phyloP scores from a whole-genome alignment of 2,113 vertebrate species.

The Meleagris gallopavo region DNA sequence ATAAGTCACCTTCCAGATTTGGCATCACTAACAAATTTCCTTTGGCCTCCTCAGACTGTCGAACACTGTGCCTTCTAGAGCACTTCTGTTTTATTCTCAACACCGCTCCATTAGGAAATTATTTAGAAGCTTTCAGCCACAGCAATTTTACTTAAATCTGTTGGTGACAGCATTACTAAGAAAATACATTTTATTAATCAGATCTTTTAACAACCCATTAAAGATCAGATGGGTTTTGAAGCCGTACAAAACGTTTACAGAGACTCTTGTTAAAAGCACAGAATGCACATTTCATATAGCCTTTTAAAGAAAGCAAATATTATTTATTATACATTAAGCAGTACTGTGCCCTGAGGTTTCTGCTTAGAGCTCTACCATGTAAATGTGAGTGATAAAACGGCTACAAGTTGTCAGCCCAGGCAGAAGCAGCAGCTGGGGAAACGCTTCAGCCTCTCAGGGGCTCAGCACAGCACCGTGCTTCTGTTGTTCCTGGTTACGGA shows the following conservation, averaged over 20 bases:
- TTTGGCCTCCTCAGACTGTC: background rate
- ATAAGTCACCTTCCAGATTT: background rate
- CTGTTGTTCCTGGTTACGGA: background rate
- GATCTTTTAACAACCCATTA: background rate
- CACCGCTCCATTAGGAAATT: background rate
- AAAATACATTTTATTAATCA: background rate
- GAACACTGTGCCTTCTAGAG: background rate
- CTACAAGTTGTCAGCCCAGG: background rate
- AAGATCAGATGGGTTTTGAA: background rate
- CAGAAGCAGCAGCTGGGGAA: background rate
- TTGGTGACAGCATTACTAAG: background rate
- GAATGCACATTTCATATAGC: background rate
- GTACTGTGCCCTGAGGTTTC: constrained; percentile 3
- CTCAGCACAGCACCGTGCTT: background rate
- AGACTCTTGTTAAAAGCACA: background rate
- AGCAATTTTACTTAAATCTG: background rate
- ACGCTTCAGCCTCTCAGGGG: background rate
- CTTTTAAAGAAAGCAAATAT: constrained; percentile 1
- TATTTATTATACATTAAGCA: constrained; percentile 36
- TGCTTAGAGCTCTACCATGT: background rate
- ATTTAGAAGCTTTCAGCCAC: background rate
- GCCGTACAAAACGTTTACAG: background rate
- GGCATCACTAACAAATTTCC: background rate
- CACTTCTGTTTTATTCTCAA: background rate
- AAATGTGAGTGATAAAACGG: background rate